phyloP scores from a whole-genome alignment of 2,797 vertebrate genomes.

The Lacerta viridis region DNA sequence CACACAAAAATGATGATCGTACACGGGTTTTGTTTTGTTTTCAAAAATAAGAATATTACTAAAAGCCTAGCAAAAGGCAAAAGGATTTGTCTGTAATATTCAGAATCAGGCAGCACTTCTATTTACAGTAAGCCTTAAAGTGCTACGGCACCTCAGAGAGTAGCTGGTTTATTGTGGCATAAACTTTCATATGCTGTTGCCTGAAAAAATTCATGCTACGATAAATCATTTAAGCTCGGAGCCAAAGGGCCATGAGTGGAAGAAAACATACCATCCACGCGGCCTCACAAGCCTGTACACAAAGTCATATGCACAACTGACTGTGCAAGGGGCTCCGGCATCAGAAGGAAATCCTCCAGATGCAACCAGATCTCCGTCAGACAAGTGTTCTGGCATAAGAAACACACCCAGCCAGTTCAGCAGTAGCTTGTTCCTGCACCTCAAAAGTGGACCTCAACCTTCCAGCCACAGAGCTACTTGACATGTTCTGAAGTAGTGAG shows the following conservation, averaged over 20 bases:
- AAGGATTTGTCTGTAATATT: conserved; percentile 4
- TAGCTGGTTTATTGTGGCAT: conserved; percentile 25
- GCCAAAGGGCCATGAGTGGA: background rate
- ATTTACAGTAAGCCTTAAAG: conserved; percentile 29
- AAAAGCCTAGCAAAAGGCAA: background rate
- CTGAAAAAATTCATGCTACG: conserved; percentile 13
- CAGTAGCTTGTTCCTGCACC: background rate
- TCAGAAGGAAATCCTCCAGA: background rate
- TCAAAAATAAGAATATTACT: background rate
- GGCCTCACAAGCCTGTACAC: background rate
- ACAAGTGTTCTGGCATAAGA: background rate
- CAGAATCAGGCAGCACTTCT: conserved; percentile 5
- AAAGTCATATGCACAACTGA: background rate
- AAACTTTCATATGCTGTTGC: conserved; percentile 24
- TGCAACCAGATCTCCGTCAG: background rate
- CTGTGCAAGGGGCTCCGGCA: background rate
- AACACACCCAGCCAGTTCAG: background rate
- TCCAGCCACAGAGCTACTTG: background rate
- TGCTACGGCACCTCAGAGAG: background rate
- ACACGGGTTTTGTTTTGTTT: no score
- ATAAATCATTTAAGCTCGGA: conserved; percentile 21
- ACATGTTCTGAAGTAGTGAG: background rate
- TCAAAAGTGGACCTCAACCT: background rate
- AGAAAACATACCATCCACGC: background rate
- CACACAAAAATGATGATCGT: no score